phyloP scores from a whole-genome alignment of 2,888 invertebrate species.

The Eudasyphora cyanicolor region DNA sequence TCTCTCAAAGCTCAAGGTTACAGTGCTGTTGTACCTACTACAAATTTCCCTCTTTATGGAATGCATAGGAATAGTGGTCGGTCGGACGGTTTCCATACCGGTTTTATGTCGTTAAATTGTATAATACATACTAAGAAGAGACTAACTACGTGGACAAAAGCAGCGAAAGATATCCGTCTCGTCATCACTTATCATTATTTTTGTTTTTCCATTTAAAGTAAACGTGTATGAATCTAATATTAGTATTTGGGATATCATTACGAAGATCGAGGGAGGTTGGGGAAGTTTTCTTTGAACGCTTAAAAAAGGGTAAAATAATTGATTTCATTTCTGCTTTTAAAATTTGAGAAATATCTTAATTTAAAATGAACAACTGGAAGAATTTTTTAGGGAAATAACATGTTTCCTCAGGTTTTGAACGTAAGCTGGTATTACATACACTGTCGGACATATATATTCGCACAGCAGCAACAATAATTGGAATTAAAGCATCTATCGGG shows the following conservation, averaged over 20 bases:
- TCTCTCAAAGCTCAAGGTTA: conserved; percentile 5
- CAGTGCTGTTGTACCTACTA: conserved; percentile 2
- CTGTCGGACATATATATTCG: no score
- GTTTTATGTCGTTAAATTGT: not conserved
- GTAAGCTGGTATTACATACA: no score
- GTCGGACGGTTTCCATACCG: not conserved
- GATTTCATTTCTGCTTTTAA: no score
- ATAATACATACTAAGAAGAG: not conserved
- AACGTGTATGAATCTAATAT: not conserved
- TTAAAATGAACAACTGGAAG: no score
- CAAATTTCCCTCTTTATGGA: not conserved
- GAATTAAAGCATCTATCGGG: no score
- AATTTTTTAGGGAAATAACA: no score
- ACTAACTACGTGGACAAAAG: not conserved
- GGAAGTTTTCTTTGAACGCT: not conserved
- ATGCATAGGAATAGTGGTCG: no score
- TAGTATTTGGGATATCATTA: not conserved
- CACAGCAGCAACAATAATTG: no score
- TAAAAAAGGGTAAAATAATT: no score
- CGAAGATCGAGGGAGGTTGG: not conserved
- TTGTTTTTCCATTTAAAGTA: not conserved
- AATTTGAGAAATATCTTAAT: no score
- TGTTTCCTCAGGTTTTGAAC: no score
- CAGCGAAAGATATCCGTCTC: not conserved
- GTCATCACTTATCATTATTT: not conserved